A percentile compares a stretch with the other conserved stretches of the same genome.
These are phyloP conservation scores for Podiceps cristatus DNA, from an alignment of 2,113 vertebrate species.

Conservation along the genomic window DNA sequence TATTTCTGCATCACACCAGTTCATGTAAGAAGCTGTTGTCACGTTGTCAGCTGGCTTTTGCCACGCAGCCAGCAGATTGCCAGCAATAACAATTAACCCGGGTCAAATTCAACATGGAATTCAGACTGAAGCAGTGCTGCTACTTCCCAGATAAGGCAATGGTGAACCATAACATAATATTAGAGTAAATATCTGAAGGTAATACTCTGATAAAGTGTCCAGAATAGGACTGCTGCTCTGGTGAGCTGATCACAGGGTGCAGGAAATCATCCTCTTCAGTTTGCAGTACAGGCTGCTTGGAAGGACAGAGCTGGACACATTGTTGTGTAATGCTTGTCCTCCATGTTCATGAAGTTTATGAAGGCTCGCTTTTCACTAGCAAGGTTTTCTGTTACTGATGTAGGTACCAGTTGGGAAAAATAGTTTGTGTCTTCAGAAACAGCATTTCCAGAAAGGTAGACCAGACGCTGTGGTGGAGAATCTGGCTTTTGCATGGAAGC, in stretches of 20 bases:
- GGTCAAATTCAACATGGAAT: not conserved
- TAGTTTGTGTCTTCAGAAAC: not conserved
- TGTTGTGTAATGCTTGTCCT: not conserved
- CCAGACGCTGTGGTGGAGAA: not conserved
- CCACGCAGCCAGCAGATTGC: not conserved
- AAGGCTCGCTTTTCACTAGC: not conserved
- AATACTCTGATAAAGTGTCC: not conserved
- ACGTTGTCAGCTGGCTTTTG: conserved; percentile 35
- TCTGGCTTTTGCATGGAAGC: not conserved
- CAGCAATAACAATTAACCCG: conserved; percentile 17
- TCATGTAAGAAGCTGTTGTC: conserved; percentile 17
- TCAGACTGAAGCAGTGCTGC: not conserved
- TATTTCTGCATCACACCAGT: not conserved
- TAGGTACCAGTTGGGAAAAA: not conserved
- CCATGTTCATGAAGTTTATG: rapidly evolving
- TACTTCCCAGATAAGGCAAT: not conserved
- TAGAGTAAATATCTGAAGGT: not conserved
- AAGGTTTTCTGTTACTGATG: not conserved
- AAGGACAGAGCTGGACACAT: not conserved
- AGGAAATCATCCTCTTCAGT: not conserved
- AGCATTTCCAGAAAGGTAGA: not conserved
- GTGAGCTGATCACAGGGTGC: not conserved
- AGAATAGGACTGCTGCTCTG: not conserved
- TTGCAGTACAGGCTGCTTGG: not conserved
- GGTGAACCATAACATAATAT: not conserved